phyloP scores from a whole-genome alignment of 2,888 invertebrate genomes.

The Caenorhabditis wallacei region DNA sequence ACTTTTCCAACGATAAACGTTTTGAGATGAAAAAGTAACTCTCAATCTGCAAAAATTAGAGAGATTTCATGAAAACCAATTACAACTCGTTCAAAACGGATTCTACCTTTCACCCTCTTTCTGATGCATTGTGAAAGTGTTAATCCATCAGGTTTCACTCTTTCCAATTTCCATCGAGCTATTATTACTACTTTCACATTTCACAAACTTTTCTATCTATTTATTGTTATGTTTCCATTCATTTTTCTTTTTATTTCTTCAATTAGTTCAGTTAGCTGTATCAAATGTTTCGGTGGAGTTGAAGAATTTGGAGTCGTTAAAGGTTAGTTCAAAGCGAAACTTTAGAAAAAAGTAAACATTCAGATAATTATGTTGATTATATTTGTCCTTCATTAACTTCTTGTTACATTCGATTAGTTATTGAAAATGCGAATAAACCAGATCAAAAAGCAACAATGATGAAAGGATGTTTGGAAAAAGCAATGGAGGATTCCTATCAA shows the following conservation, averaged over 20 bases:
- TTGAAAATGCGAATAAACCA: constrained; percentile 37
- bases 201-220: neutral
- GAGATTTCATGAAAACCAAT: neutral
- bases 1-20: no score
- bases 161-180: constrained; percentile 6
- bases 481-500: constrained; percentile 39
- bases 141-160: constrained; percentile 37
- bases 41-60: neutral
- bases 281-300: constrained; percentile 59
- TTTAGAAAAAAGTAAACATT: neutral
- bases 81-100: neutral
- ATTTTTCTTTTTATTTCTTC: neutral
- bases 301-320: constrained; percentile 24
- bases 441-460: constrained; percentile 38
- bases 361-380: constrained; percentile 57
- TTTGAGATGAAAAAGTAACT: no score
- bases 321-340: constrained; percentile 4
- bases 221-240: constrained; percentile 1
- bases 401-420: constrained; percentile 47
- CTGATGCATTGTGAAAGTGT: constrained; percentile 30
- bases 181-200: constrained; percentile 11
- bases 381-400: constrained; percentile 54
- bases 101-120: neutral
- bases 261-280: constrained; percentile 11
- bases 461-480: constrained; percentile 58